phyloP scores from a whole-genome alignment of 2,888 invertebrate species.

The Blera fallax region DNA sequence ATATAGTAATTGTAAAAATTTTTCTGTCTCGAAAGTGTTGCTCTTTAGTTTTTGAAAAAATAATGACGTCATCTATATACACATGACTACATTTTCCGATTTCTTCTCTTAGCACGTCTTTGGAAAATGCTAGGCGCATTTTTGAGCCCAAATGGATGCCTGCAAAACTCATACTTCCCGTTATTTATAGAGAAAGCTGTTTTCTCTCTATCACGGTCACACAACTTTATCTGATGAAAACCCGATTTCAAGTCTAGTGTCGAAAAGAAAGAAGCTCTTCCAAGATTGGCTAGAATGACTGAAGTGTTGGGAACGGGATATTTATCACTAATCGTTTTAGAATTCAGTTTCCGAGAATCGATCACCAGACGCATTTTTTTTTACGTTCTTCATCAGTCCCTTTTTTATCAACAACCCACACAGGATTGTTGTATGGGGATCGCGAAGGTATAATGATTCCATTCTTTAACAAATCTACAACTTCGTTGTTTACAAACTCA shows the following conservation, averaged over 20 bases:
- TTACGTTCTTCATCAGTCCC: no score
- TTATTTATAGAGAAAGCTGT: background rate
- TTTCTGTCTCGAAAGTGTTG: background rate
- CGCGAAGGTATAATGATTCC: conserved; percentile 27
- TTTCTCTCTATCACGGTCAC: conserved; percentile 31
- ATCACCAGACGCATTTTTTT: no score
- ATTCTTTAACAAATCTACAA: conserved; percentile 5
- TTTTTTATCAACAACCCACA: conserved; percentile 45
- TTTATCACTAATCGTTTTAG: conserved; percentile 56
- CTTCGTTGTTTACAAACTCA: conserved; percentile 41
- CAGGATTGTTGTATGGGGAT: conserved; percentile 45
- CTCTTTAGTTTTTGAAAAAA: background rate
- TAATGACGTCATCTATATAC: background rate
- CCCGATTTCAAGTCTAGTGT: conserved; percentile 56
- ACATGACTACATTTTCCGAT: background rate
- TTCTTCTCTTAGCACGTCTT: background rate
- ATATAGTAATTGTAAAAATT: background rate
- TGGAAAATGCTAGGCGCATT: background rate
- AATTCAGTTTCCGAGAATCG: conserved; percentile 4
- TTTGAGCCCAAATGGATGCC: background rate
- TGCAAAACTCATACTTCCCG: conserved; percentile 7
- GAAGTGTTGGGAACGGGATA: conserved; percentile 59
- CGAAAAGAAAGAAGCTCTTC: background rate
- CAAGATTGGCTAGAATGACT: conserved; percentile 37
- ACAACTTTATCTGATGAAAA: conserved; percentile 42